phyloP scores from a whole-genome alignment of 2,797 vertebrate species.

The Hemitrygon akajei region DNA sequence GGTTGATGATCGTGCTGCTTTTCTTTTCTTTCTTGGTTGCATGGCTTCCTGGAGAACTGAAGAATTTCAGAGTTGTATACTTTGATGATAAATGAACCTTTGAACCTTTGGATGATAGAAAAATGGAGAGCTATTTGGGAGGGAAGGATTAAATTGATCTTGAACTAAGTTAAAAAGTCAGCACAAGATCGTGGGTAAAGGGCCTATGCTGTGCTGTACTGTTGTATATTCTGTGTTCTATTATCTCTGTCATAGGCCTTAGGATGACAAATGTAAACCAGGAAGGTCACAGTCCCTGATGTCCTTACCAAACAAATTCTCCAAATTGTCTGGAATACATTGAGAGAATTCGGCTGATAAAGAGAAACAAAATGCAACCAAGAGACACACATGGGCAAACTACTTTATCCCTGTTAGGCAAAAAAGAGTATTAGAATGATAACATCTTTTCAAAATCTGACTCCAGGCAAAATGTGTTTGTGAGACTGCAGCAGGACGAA shows the following conservation, averaged over 20 bases:
- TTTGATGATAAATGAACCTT: too few species aligned
- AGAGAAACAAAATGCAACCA: neutral
- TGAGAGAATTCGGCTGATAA: neutral
- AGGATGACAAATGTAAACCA: neutral
- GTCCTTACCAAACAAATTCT: neutral
- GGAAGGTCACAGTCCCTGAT: neutral
- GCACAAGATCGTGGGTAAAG: too few species aligned
- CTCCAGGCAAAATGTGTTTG: neutral
- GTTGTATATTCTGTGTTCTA: neutral
- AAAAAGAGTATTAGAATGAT: neutral
- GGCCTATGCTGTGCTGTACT: too few species aligned
- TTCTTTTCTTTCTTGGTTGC: too few species aligned
- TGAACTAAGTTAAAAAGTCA: too few species aligned
- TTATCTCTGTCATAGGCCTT: neutral
- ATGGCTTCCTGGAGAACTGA: too few species aligned
- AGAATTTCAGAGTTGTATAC: too few species aligned
- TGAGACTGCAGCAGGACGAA: neutral
- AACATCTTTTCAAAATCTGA: neutral
- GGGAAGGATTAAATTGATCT: too few species aligned
- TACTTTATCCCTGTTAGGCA: neutral
- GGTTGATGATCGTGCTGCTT: too few species aligned
- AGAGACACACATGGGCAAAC: neutral
- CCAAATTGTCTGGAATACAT: slow-evolving; percentile 9
- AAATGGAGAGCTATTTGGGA: too few species aligned
- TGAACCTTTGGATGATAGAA: too few species aligned